Percentiles rank a stretch among this genome's conserved stretches.
These are phyloP conservation scores for Drosophila leonis DNA, from an alignment of 2,888 invertebrate genomes.

Conservation along the genomic window DNA sequence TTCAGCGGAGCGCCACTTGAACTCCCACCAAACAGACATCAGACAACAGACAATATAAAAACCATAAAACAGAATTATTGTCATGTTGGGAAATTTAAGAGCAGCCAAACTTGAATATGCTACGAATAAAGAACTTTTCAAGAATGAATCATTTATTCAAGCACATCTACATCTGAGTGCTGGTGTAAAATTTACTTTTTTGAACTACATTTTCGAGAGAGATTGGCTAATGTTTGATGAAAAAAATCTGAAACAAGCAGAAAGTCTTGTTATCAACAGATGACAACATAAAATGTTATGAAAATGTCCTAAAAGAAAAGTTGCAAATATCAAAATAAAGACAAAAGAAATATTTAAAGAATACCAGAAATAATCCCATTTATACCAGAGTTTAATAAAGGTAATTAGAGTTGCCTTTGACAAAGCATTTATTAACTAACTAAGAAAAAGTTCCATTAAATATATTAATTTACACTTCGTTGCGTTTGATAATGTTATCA, in stretches of 20 bases:
- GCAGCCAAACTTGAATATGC: slow-evolving; percentile 25
- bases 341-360: neutral
- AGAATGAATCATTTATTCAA: slow-evolving; percentile 21
- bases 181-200: neutral
- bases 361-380: neutral
- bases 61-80: slow-evolving; percentile 45
- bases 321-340: neutral
- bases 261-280: no score
- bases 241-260: neutral
- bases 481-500: slow-evolving; percentile 7
- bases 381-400: neutral
- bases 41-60: slow-evolving; percentile 49
- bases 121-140: slow-evolving; percentile 7
- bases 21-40: slow-evolving; percentile 25
- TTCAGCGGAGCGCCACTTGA: slow-evolving; percentile 26
- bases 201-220: neutral
- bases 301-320: neutral
- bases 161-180: slow-evolving; percentile 11
- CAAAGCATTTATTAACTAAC: neutral
- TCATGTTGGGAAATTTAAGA: slow-evolving; percentile 31
- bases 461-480: slow-evolving; percentile 19
- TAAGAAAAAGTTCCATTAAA: slow-evolving; percentile 11
- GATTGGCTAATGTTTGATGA: neutral
- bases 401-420: neutral
- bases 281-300: no score